A percentile compares a stretch with the other conserved stretches of the same genome.
Conservation (phyloP, 2,888 invertebrate species). For the Sicus ferrugineus region DNA sequence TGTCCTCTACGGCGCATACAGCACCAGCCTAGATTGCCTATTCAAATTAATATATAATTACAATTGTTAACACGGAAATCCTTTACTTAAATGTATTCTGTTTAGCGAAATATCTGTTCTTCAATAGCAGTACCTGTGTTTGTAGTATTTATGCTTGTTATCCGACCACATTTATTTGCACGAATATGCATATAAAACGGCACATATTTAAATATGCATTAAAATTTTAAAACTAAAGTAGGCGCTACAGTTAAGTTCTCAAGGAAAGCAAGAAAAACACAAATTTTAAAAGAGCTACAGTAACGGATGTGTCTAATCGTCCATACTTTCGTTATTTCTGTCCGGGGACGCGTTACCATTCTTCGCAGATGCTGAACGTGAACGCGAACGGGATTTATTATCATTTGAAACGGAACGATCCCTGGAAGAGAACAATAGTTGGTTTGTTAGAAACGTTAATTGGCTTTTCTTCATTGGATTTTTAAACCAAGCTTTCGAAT, state of each 20-base stretch:
- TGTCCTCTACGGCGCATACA: too few relatives aligned
- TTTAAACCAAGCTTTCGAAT: slow-evolving; percentile 12
- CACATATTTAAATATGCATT: slow-evolving; percentile 16
- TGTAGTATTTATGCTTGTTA: background rate
- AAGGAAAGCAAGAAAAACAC: slow-evolving; percentile 10
- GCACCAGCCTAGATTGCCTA: too few relatives aligned
- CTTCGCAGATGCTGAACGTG: slow-evolving; percentile 67
- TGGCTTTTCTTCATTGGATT: background rate
- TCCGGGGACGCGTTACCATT: slow-evolving; percentile 67
- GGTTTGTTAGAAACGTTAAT: background rate
- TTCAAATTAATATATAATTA: too few relatives aligned
- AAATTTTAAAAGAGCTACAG: background rate
- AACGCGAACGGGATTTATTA: slow-evolving; percentile 70
- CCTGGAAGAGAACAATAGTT: slow-evolving; percentile 59
- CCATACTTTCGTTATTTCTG: slow-evolving; percentile 66
- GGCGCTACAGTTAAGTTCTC: slow-evolving; percentile 8
- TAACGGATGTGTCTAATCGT: slow-evolving; percentile 56
- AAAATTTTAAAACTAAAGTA: slow-evolving; percentile 31
- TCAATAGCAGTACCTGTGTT: too few relatives aligned
- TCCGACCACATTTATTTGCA: background rate
- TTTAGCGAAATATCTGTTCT: too few relatives aligned
- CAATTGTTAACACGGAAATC: too few relatives aligned
- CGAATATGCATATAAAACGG: slow-evolving; percentile 17
- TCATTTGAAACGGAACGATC: slow-evolving; percentile 76
- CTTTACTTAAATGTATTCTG: too few relatives aligned